Evolutionary conservation across 1,140 invertebrate genomes (phyloP), one percentile per base, ranked within the genome.

Genomic region (Tyrophagus putrescentiae): DNA sequence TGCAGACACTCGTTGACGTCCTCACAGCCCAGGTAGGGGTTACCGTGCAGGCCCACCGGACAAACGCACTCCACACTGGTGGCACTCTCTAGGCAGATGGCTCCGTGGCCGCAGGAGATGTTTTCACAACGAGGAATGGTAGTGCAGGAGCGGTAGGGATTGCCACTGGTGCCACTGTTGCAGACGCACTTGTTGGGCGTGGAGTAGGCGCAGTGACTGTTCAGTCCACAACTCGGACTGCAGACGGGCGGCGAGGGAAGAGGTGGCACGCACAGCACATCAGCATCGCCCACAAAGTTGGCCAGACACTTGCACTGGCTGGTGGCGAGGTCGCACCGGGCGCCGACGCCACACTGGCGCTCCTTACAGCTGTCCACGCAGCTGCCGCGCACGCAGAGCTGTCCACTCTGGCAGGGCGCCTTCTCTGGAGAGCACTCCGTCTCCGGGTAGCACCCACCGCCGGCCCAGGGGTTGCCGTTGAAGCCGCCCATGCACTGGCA

Each of bases 241-340:
- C 89, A 93, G 25, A 75, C 72, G 23, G 88, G 87, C 65, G 82
- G 80, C 9, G 87, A 83, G 86, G 84, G 1, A 79, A 72, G 65
- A 85, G 84, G 87, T 69, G 87, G 87, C 79, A 91, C 87, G 69
- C 87, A 92, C 25, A 91, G 75, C 7, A 89, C 72, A 67, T 88
- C 83, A 1, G 87, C 86, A 72, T 91, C 87, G 64, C 88, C 88
- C 61, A 89, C 78, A 70, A 90, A 90, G 67, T 83, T 85, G 1
- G 83, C 79, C 69, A 88, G 80, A 69, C 88, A 93, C 27, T 87
- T 77, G 72, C 88, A 93, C 72, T 82, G 83, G 62, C 87, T 87
- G 13, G 79, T 83, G 45, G 76, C 73, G 62, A 79, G 77, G 68
- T 91, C 83, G 69, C 88, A 93, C 34, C 79, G 80, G 11, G 85